Evolutionary conservation across 1,140 invertebrate species (phyloP).

Genomic region (Metopolophium dirhodum): DNA sequence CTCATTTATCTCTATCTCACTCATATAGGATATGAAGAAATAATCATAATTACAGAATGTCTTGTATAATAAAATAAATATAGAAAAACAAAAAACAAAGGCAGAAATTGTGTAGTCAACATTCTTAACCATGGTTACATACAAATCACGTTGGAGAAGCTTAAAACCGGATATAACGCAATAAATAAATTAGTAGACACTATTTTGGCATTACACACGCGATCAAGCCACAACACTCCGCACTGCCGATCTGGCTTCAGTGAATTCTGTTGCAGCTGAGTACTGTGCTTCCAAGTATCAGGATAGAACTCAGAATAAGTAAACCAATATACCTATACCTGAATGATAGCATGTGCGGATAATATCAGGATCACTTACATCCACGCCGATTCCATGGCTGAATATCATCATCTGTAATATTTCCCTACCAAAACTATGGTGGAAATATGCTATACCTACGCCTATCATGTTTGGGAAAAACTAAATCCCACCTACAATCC

Average conservation of each 20-base stretch:
- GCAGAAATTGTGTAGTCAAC: not conserved
- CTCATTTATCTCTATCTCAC: not conserved
- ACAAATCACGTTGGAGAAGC: not conserved
- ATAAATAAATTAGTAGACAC: too few species aligned
- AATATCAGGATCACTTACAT: too few species aligned
- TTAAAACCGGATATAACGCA: too few species aligned
- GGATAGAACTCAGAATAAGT: too few species aligned
- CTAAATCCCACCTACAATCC: not conserved
- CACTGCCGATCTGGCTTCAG: not conserved
- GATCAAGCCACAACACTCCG: too few species aligned
- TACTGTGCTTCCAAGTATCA: not conserved
- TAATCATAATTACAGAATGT: not conserved
- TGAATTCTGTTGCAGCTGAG: not conserved
- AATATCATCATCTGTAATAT: not conserved
- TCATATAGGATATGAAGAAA: not conserved
- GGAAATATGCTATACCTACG: not conserved
- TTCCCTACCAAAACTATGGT: too few species aligned
- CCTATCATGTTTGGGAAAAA: not conserved
- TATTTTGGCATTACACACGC: not conserved
- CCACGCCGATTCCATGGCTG: not conserved
- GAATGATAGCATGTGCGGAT: too few species aligned
- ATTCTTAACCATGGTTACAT: not conserved
- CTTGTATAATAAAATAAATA: not conserved
- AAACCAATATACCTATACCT: too few species aligned
- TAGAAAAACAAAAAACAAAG: not conserved